phyloP scores from a whole-genome alignment of 1,140 invertebrate genomes.

The Catajapyx aquilonaris region DNA sequence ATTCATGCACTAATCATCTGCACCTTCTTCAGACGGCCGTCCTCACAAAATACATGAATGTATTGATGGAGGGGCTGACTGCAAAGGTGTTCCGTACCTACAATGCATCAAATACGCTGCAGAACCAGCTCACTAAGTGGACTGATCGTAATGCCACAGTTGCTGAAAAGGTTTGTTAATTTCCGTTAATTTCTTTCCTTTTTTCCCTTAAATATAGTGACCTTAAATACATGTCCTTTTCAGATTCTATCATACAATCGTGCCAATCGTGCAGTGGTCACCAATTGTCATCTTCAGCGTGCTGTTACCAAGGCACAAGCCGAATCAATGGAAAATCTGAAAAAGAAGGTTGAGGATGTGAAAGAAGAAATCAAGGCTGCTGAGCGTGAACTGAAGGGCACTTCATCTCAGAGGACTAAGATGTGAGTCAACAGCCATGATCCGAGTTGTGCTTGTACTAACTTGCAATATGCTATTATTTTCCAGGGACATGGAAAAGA shows the following conservation, averaged over 20 bases:
- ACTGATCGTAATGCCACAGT: constrained; percentile 53
- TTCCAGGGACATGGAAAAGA: constrained; percentile 54
- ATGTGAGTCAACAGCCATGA: constrained; percentile 58
- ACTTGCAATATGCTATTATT: too few species aligned
- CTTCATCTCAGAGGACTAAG: too few species aligned
- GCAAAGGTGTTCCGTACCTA: constrained; percentile 99
- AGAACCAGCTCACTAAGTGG: constrained; percentile 81
- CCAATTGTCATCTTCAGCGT: constrained; percentile 99
- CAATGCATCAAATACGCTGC: constrained; percentile 93
- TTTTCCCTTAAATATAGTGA: constrained; percentile 1
- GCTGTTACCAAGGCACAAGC: constrained; percentile 84
- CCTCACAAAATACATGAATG: constrained; percentile 93
- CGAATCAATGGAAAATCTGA: constrained; percentile 96
- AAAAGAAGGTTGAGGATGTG: constrained; percentile 85
- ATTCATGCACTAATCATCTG: constrained; percentile 8
- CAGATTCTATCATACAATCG: constrained; percentile 86
- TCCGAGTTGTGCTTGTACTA: too few species aligned
- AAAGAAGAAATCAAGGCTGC: constrained; percentile 63
- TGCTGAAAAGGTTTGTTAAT: constrained; percentile 40
- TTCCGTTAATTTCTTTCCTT: constrained; percentile 3
- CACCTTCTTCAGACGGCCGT: constrained; percentile 47
- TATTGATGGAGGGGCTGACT: constrained; percentile 94
- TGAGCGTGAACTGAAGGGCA: constrained; percentile 52
- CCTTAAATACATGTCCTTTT: constrained; percentile 8
- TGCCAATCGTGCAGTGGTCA: constrained; percentile 93